Evolutionary conservation across 2,113 vertebrate species (phyloP).

Genomic region (Microtus pennsylvanicus): DNA sequence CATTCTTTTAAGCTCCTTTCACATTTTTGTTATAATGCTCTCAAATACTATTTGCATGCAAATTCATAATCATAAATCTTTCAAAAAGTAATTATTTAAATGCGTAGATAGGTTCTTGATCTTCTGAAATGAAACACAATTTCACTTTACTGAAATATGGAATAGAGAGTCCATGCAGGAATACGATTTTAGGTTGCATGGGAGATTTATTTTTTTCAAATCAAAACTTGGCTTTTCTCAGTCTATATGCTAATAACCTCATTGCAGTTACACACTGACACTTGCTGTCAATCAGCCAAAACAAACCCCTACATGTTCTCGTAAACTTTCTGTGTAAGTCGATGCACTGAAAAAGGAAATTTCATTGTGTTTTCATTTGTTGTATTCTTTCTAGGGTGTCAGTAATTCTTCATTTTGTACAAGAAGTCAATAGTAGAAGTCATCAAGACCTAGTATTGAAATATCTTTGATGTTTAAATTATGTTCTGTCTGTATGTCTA

Average conservation of each 20-base stretch:
- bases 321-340: slow-evolving; percentile 50
- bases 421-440: slow-evolving; percentile 68
- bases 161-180: slow-evolving; percentile 63
- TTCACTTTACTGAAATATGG: slow-evolving; percentile 80
- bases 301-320: neutral
- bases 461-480: slow-evolving; percentile 74
- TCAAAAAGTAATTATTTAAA: slow-evolving; percentile 79
- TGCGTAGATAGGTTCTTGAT: slow-evolving; percentile 68
- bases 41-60: slow-evolving; percentile 69
- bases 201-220: slow-evolving; percentile 22
- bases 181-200: slow-evolving; percentile 82
- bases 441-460: slow-evolving; percentile 81
- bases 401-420: slow-evolving; percentile 73
- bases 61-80: slow-evolving; percentile 73
- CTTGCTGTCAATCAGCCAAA: slow-evolving; percentile 73
- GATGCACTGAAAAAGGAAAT: slow-evolving; percentile 71
- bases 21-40: slow-evolving; percentile 67
- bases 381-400: slow-evolving; percentile 49
- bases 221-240: slow-evolving; percentile 14
- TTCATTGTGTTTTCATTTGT: slow-evolving; percentile 60
- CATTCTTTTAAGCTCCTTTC: neutral
- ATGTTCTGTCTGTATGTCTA: slow-evolving; percentile 65
- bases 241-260: slow-evolving; percentile 69
- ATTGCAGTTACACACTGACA: slow-evolving; percentile 61
- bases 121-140: slow-evolving; percentile 82